phyloP scores from a whole-genome alignment of 2,888 invertebrate species.

The Callosobruchus maculatus region DNA sequence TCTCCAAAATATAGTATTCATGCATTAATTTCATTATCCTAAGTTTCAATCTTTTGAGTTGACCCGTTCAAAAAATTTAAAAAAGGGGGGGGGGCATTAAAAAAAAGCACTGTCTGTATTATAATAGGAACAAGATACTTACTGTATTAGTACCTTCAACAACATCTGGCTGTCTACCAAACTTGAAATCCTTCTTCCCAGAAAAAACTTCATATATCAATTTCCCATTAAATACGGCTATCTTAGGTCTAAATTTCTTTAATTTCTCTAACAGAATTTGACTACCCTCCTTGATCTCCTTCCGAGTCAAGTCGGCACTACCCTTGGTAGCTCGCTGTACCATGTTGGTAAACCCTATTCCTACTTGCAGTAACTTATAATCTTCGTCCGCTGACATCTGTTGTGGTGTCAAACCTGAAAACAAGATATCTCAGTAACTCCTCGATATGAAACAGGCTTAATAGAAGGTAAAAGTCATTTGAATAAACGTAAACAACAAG shows the following conservation, averaged over 20 bases:
- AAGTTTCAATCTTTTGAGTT: no score
- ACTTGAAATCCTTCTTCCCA: constrained; percentile 94
- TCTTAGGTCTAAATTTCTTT: constrained; percentile 89
- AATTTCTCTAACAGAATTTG: constrained; percentile 86
- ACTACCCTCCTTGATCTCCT: constrained; percentile 92
- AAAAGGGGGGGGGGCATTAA: no score
- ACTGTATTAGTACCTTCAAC: constrained; percentile 94
- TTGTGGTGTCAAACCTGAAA: constrained; percentile 78
- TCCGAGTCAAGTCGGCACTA: constrained; percentile 89
- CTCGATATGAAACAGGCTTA: no score
- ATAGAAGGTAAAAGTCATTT: no score
- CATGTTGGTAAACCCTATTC: constrained; percentile 98
- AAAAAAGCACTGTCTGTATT: no score
- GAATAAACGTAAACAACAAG: no score
- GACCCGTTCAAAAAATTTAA: no score
- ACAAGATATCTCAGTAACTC: no score
- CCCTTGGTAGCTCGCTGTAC: constrained; percentile 93
- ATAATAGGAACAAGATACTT: constrained; percentile 44
- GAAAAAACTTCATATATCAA: constrained; percentile 97
- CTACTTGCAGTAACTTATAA: constrained; percentile 85
- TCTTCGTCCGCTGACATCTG: constrained; percentile 97
- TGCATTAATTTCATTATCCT: no score
- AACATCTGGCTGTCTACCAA: constrained; percentile 91
- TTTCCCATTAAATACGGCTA: constrained; percentile 98
- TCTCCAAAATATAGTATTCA: no score